Conservation (phyloP, 2,888 invertebrate species). For the Meiosimyza platycephala region DNA sequence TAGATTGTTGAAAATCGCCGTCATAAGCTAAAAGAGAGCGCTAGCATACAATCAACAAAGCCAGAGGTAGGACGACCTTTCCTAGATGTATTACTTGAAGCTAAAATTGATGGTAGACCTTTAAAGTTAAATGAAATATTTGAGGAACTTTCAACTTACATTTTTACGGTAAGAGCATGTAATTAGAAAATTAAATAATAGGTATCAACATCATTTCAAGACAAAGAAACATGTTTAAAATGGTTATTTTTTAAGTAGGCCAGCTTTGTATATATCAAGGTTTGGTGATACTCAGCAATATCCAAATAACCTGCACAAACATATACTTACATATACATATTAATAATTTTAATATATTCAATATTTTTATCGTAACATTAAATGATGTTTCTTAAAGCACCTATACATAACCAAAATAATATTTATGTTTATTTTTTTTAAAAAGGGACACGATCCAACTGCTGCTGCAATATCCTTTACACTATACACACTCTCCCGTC, state of each 20-base stretch:
- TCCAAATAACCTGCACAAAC: too few species aligned
- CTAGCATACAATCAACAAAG: conserved; percentile 3
- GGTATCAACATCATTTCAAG: background rate
- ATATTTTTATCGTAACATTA: too few species aligned
- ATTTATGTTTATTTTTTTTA: background rate
- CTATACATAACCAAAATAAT: background rate
- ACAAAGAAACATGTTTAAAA: background rate
- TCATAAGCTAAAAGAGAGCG: conserved; percentile 37
- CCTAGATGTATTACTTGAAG: conserved; percentile 55
- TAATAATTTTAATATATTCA: too few species aligned
- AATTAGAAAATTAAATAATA: background rate
- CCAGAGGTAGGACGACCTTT: conserved; percentile 48
- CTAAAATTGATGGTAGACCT: conserved; percentile 53
- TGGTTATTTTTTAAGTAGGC: background rate
- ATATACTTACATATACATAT: too few species aligned
- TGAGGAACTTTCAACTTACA: conserved; percentile 61
- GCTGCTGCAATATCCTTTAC: conserved; percentile 70
- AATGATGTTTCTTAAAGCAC: too few species aligned
- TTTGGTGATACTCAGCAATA: too few species aligned
- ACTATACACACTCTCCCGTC: conserved; percentile 69
- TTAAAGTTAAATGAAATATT: conserved; percentile 55
- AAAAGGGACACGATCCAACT: conserved; percentile 71
- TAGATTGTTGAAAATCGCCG: conserved; percentile 52
- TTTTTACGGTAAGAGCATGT: conserved; percentile 54
- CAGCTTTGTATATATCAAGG: too few species aligned